Base-by-base conservation (phyloP, 2,797 vertebrate genomes). In the Lacerta viridis region DNA sequence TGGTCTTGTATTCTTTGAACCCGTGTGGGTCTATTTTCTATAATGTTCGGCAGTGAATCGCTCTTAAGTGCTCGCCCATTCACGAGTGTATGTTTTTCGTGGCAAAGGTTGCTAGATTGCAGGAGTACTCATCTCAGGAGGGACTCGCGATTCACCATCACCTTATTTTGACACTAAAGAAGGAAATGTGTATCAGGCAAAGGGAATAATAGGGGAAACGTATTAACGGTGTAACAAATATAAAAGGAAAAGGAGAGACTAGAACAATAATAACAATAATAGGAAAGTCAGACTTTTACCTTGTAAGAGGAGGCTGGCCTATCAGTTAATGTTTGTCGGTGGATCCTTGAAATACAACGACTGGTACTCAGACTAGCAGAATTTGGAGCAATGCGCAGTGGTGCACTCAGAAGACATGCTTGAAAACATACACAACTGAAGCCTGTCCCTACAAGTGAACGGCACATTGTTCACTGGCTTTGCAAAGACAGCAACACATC, bases 61-160 rank as follows among this genome's bases (percentile, higher is more conserved):
- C 90, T 94, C 93, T 92, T 93, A 96, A 95, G 95, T 95, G 94
- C 95, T 94, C 91, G 92, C 92, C 95, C 94, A 95, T 95, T 95
- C 93, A 93, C 94, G 90, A 89, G 83, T 81, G 85, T 92, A 91
- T 95, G 92, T 94, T 86, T 94, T 96, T 93, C 85, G 39, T 95
- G 95, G 91, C 96, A 96, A 95, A 96, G 94, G 95, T 95, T 93
- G 96, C 88, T 86, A 93, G 94, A 96, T 93, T 96, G 94, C 95
- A 94, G 93, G 96, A 95, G 88, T 92, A 93, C 91, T 93, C 83
- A 55, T 92, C 92, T 94, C 91, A 80, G 93, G 93, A 95, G 94
- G 88, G 90, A 93, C 82, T 88, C 91, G 94, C 92, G 94, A 95
- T 94, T 95, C 90, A 91, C 92, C 90, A 93, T 93, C 92, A 94